Conservation (phyloP, 2,797 vertebrate species). For the Anas acuta region DNA sequence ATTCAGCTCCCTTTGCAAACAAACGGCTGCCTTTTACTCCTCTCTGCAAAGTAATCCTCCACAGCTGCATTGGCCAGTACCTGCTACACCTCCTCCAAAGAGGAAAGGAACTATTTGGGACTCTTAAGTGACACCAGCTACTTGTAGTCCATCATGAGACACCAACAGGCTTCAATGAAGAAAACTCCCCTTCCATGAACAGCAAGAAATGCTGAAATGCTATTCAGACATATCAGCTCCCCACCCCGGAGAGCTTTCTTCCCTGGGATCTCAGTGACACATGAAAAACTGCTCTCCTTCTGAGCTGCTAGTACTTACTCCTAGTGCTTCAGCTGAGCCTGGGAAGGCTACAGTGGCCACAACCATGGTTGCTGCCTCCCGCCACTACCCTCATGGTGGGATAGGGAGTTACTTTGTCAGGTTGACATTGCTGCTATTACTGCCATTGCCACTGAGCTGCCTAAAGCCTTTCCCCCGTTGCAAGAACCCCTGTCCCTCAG, state of each 20-base stretch:
- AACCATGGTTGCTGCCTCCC: background rate
- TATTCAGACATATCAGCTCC: background rate
- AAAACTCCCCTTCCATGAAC: background rate
- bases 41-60: background rate
- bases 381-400: background rate
- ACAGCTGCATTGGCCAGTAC: background rate
- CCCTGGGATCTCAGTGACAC: background rate
- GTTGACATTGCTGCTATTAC: fast-evolving
- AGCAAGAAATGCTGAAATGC: background rate
- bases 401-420: background rate
- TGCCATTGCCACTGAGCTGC: fast-evolving
- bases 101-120: background rate
- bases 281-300: background rate
- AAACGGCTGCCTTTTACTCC: background rate
- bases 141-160: fast-evolving
- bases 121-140: background rate
- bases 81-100: background rate
- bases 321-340: background rate
- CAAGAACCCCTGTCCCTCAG: background rate
- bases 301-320: background rate
- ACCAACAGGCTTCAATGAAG: background rate
- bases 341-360: background rate
- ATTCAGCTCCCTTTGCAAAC: background rate
- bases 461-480: background rate
- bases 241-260: background rate